Percentiles rank a stretch among this genome's conserved stretches.
These are phyloP conservation scores for Herpailurus yagouaroundi DNA, from an alignment of 2,113 vertebrate genomes.

Conservation along the genomic window DNA sequence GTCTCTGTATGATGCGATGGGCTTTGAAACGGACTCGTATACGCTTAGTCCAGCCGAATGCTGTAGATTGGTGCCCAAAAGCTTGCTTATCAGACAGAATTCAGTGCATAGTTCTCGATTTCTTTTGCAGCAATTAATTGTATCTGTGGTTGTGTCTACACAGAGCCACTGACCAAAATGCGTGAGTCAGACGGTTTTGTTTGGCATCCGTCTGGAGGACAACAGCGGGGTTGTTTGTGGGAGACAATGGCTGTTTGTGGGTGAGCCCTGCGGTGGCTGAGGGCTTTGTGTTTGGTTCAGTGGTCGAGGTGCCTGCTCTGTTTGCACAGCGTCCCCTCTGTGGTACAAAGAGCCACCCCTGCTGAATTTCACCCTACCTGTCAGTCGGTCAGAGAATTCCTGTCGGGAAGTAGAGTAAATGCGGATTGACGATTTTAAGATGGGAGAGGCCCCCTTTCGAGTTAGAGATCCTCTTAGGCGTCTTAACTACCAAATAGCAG, in stretches of 20 bases:
- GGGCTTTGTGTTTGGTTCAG: not conserved
- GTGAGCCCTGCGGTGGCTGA: not conserved
- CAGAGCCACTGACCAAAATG: not conserved
- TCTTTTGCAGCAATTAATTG: not conserved
- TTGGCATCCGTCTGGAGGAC: not conserved
- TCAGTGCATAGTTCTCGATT: not conserved
- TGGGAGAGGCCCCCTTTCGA: not conserved
- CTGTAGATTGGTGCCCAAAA: not conserved
- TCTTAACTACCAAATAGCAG: not conserved
- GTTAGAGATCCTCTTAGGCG: not conserved
- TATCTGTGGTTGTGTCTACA: not conserved
- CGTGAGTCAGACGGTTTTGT: not conserved
- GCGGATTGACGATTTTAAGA: not conserved
- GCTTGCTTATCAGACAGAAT: not conserved
- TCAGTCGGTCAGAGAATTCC: not conserved
- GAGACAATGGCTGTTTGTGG: slow-evolving; percentile 50
- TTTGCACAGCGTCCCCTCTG: not conserved
- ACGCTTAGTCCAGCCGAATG: not conserved
- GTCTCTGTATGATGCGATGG: not conserved
- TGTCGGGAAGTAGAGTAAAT: not conserved
- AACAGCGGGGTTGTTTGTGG: not conserved
- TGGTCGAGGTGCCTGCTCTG: not conserved
- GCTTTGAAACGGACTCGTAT: not conserved
- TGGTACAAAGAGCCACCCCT: not conserved
- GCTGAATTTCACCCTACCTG: not conserved